Conservation (phyloP, 2,113 vertebrate genomes). For the Uropsilus gracilis region DNA sequence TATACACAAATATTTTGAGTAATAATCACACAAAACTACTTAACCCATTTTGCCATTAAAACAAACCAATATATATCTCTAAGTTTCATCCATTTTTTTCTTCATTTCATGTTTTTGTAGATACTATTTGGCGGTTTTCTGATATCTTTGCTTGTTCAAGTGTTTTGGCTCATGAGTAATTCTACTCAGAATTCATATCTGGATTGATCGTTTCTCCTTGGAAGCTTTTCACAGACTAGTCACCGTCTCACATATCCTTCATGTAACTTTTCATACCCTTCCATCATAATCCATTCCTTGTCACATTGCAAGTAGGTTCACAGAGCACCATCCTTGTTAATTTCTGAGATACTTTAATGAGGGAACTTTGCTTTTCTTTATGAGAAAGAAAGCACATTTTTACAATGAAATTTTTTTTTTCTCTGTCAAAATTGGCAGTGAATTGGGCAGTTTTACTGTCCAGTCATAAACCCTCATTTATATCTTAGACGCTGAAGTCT, state of each 20-base stretch:
- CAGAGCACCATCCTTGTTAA: not conserved
- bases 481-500: slow-evolving; percentile 22
- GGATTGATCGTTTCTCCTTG: not conserved
- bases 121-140: not conserved
- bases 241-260: not conserved
- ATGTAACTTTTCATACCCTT: not conserved
- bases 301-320: not conserved
- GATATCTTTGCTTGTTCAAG: not conserved
- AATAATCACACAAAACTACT: too few species aligned
- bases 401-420: too few species aligned
- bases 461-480: slow-evolving; percentile 47
- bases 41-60: too few species aligned
- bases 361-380: not conserved
- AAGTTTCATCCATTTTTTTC: too few species aligned
- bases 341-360: not conserved
- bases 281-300: not conserved
- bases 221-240: not conserved
- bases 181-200: not conserved
- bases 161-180: not conserved
- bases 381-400: not conserved
- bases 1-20: too few species aligned
- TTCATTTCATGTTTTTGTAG: not conserved
- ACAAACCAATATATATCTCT: too few species aligned
- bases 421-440: slow-evolving; percentile 53
- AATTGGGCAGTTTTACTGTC: slow-evolving; percentile 44